phyloP scores from a whole-genome alignment of 1,140 invertebrate species.

The Pseudomyrmex sp. region DNA sequence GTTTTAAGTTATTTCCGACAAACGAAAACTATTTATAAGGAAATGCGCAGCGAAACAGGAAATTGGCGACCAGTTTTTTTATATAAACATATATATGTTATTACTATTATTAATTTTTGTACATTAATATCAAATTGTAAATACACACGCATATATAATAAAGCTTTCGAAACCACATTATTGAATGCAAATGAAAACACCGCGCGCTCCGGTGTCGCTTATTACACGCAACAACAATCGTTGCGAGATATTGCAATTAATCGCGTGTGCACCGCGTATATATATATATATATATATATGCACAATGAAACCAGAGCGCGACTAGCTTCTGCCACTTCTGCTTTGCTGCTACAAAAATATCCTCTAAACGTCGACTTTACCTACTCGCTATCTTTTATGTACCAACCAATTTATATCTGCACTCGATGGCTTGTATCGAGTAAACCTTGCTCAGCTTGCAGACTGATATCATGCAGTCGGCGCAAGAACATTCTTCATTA shows the following conservation, averaged over 20 bases:
- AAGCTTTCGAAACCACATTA: too few species aligned
- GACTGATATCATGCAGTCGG: not conserved
- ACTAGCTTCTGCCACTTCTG: conserved; percentile 65
- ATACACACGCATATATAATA: conserved; percentile 69
- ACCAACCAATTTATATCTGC: conserved; percentile 65
- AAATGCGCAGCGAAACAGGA: not conserved
- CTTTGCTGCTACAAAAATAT: conserved; percentile 77
- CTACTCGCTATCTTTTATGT: conserved; percentile 71
- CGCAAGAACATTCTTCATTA: conserved; percentile 33
- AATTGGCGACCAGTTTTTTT: conserved; percentile 69
- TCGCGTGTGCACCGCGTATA: not conserved
- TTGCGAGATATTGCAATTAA: conserved; percentile 13
- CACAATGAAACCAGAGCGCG: not conserved
- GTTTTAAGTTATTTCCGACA: conserved; percentile 48
- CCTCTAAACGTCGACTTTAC: conserved; percentile 74
- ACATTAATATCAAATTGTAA: conserved; percentile 69
- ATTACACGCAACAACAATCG: not conserved
- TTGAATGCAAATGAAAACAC: too few species aligned
- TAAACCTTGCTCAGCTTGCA: not conserved
- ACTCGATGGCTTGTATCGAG: not conserved
- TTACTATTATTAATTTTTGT: conserved; percentile 55
- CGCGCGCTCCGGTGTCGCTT: too few species aligned
- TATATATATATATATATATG: not conserved
- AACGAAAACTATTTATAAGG: conserved; percentile 33
- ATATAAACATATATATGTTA: conserved; percentile 18